These are phyloP conservation scores for Rhorus exstirpatorius DNA, from an alignment of 2,888 invertebrate species.

Conservation along the genomic window DNA sequence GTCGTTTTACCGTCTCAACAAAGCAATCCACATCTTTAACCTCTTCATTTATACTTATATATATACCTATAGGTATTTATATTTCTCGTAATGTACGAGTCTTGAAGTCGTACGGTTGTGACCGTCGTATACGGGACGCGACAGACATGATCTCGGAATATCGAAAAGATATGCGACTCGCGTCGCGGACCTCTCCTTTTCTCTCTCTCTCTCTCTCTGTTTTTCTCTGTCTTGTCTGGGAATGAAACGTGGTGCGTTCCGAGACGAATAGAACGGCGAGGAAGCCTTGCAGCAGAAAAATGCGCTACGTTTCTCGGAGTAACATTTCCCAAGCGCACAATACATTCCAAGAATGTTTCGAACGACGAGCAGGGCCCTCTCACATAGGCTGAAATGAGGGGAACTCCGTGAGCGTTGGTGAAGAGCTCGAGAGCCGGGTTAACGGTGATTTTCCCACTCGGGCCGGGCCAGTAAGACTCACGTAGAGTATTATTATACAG, in stretches of 20 bases:
- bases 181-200: slow-evolving; percentile 40
- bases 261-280: slow-evolving; percentile 54
- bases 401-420: slow-evolving; percentile 52
- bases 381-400: slow-evolving; percentile 69
- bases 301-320: slow-evolving; percentile 59
- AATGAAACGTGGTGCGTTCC: slow-evolving; percentile 42
- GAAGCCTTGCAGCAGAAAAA: slow-evolving; percentile 44
- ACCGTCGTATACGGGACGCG: slow-evolving; percentile 31
- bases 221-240: slow-evolving; percentile 31
- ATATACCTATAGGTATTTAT: not conserved
- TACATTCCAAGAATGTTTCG: slow-evolving; percentile 82
- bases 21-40: slow-evolving; percentile 15
- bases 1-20: slow-evolving; percentile 24
- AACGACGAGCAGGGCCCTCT: slow-evolving; percentile 65
- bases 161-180: slow-evolving; percentile 60
- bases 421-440: slow-evolving; percentile 63
- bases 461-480: slow-evolving; percentile 48
- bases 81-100: slow-evolving; percentile 28
- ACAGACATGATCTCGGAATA: slow-evolving; percentile 53
- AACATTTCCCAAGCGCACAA: slow-evolving; percentile 75
- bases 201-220: slow-evolving; percentile 13
- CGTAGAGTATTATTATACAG: slow-evolving; percentile 19
- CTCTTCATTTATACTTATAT: slow-evolving; percentile 5
- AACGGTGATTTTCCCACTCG: slow-evolving; percentile 81
- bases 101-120: slow-evolving; percentile 20